phyloP scores from a whole-genome alignment of 92 coral and sea anemone species.

The Plumapathes pennacea region DNA sequence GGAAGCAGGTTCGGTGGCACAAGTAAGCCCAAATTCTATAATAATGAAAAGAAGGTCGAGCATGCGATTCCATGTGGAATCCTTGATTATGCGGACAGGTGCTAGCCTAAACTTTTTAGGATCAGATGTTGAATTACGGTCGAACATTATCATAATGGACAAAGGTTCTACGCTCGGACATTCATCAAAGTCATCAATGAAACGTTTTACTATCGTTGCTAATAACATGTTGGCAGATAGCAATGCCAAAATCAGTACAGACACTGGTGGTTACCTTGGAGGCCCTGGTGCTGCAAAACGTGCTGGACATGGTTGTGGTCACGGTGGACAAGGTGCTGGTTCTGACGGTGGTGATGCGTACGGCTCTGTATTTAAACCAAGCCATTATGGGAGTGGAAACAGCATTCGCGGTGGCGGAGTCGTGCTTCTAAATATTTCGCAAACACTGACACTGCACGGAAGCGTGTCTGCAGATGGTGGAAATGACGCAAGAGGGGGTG shows the following conservation, averaged over 20 bases:
- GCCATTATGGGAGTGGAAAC: constrained; percentile 86
- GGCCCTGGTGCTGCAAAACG: constrained; percentile 67
- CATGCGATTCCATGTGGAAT: constrained; percentile 41
- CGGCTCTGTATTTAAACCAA: constrained; percentile 91
- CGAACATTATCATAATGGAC: constrained; percentile 31
- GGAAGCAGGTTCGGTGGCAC: constrained; percentile 36
- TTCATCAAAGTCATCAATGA: constrained; percentile 52
- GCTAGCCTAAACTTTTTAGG: constrained; percentile 52
- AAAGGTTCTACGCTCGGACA: constrained; percentile 45
- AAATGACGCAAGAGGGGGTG: constrained; percentile 70
- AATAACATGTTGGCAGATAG: constrained; percentile 50
- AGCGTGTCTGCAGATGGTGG: constrained; percentile 65
- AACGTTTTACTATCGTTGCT: constrained; percentile 68
- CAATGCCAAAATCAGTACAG: constrained; percentile 55
- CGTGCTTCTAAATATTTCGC: constrained; percentile 45
- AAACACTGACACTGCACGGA: constrained; percentile 59
- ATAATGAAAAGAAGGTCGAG: constrained; percentile 30
- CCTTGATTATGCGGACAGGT: constrained; percentile 30
- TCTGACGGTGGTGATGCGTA: constrained; percentile 66
- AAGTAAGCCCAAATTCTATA: constrained; percentile 24
- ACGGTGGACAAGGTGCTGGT: constrained; percentile 96
- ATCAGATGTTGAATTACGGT: constrained; percentile 39
- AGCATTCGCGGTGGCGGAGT: constrained; percentile 89
- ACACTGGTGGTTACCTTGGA: constrained; percentile 64
- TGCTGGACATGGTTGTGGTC: constrained; percentile 81